Evolutionary conservation across 2,888 invertebrate genomes (phyloP).

Genomic region (Argyra leucocephala): DNA sequence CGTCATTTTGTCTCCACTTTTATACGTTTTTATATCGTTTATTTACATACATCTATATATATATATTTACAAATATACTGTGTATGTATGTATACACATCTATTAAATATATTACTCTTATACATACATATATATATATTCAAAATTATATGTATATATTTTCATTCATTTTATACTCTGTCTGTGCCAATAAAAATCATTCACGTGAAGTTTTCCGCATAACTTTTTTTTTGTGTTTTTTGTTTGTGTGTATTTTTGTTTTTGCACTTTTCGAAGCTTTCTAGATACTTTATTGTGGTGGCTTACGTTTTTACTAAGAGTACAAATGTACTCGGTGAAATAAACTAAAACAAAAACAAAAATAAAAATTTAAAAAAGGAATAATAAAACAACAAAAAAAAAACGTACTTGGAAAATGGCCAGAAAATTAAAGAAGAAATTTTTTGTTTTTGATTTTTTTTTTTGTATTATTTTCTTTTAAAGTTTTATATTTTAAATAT

Average conservation of each 20-base stretch:
- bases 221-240: not conserved
- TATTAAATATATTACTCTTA: not conserved
- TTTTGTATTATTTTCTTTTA: not conserved
- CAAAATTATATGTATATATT: not conserved
- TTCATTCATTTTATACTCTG: not conserved
- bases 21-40: not conserved
- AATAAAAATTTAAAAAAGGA: not conserved
- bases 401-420: not conserved
- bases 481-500: not conserved
- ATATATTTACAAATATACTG: not conserved
- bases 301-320: not conserved
- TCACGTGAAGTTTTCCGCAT: constrained; percentile 3
- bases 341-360: not conserved
- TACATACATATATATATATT: not conserved
- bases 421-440: not conserved
- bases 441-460: not conserved
- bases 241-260: not conserved
- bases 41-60: not conserved
- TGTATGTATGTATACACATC: not conserved
- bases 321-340: constrained; percentile 1
- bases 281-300: not conserved
- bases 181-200: not conserved
- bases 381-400: not conserved
- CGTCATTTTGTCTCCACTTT: not conserved
- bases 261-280: not conserved